Evolutionary conservation across 1,140 invertebrate genomes (phyloP).

Genomic region (Sycobia sp.): DNA sequence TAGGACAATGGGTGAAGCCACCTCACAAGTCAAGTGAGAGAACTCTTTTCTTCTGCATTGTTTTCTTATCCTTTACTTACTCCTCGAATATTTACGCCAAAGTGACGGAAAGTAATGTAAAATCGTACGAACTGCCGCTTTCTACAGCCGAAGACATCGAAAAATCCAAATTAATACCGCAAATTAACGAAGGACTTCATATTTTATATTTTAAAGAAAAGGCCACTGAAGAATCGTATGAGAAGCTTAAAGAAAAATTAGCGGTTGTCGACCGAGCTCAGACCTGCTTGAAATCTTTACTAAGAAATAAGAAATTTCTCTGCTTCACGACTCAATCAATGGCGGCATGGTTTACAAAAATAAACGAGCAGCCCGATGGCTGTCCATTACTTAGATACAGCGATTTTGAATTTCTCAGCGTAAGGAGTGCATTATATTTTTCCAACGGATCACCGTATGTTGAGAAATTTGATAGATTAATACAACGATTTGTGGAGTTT

Average conservation of each 20-base stretch:
- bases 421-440: not conserved
- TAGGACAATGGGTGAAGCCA: not conserved
- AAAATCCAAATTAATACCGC: not conserved
- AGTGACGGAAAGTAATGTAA: conserved; percentile 3
- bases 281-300: not conserved
- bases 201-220: conserved; percentile 4
- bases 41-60: conserved; percentile 2
- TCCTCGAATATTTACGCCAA: conserved; percentile 11
- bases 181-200: not conserved
- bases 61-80: not conserved
- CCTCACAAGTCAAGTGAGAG: not conserved
- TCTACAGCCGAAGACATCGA: not conserved
- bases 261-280: not conserved
- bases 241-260: not conserved
- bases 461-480: conserved; percentile 4
- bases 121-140: not conserved
- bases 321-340: conserved; percentile 6
- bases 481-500: not conserved
- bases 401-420: conserved; percentile 1
- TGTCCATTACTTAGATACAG: not conserved
- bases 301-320: not conserved
- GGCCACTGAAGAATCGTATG: not conserved
- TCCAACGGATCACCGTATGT: conserved; percentile 1
- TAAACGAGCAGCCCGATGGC: not conserved
- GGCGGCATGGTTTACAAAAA: not conserved